phyloP scores from a whole-genome alignment of 1,140 invertebrate species.

The Potamilus streckersoni region DNA sequence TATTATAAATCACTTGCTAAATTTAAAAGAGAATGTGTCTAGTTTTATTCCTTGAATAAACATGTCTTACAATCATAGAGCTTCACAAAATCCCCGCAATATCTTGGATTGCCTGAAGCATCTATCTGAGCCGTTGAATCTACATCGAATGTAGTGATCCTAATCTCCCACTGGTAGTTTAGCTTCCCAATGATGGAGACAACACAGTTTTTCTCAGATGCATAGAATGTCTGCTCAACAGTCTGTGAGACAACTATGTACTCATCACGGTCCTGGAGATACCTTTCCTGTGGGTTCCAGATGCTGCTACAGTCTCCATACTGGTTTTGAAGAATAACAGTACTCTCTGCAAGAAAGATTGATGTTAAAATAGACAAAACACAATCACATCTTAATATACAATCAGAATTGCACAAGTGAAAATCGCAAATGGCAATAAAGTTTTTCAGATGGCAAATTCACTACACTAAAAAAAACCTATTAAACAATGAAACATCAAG shows the following conservation, averaged over 20 bases:
- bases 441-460: too few relatives aligned
- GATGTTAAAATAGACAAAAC: too few relatives aligned
- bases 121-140: background rate
- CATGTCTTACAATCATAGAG: conserved; percentile 24
- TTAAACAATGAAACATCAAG: too few relatives aligned
- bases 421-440: too few relatives aligned
- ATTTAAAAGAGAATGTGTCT: too few relatives aligned
- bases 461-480: too few relatives aligned
- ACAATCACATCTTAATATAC: too few relatives aligned
- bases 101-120: conserved; percentile 4
- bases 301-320: conserved; percentile 16
- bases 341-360: conserved; percentile 5
- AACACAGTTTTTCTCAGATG: conserved; percentile 20
- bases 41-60: background rate
- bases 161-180: conserved; percentile 22
- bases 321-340: conserved; percentile 14
- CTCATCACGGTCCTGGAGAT: conserved; percentile 7
- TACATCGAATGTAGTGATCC: conserved; percentile 24
- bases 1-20: too few relatives aligned
- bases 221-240: conserved; percentile 18
- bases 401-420: too few relatives aligned
- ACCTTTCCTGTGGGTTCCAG: conserved; percentile 10
- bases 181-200: conserved; percentile 23
- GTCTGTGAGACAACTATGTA: conserved; percentile 7
- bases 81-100: conserved; percentile 23